A percentile compares a stretch with the other conserved stretches of the same genome.
Conservation (phyloP, 2,797 vertebrate species). For the Linurgus olivaceus region DNA sequence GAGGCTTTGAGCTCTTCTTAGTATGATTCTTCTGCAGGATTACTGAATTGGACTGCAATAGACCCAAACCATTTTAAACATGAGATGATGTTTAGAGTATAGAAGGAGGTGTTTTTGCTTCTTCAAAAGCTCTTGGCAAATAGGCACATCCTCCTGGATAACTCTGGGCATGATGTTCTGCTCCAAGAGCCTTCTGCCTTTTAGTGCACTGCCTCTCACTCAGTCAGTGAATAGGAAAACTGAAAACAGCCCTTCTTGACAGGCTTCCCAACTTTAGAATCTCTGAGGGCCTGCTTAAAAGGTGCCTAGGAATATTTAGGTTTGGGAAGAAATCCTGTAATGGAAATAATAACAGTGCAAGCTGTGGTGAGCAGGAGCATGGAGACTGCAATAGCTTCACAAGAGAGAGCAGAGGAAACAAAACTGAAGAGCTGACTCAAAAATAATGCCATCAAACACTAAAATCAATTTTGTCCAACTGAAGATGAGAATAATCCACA, state of each 20-base stretch:
- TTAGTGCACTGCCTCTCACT: neutral
- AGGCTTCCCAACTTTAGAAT: neutral
- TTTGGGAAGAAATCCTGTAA: conserved; percentile 11
- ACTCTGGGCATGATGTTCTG: neutral
- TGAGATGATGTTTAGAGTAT: neutral
- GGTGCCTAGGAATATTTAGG: neutral
- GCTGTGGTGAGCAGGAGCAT: neutral
- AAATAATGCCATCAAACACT: neutral
- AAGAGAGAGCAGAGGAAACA: neutral
- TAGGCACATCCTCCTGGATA: neutral
- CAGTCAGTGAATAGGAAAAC: neutral
- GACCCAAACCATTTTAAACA: neutral
- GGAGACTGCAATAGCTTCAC: neutral
- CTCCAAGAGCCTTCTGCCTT: neutral
- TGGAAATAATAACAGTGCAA: conserved; percentile 25
- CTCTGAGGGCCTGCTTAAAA: conserved; percentile 11
- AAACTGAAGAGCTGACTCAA: neutral
- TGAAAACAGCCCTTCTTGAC: neutral
- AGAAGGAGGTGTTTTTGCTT: neutral
- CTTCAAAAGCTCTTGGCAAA: neutral
- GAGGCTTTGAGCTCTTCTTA: neutral
- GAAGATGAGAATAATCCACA: neutral
- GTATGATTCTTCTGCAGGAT: neutral
- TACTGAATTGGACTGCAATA: neutral
- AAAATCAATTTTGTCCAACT: neutral